A percentile compares a stretch with the other conserved stretches of the same genome.
Conservation (phyloP, 2,888 invertebrate genomes). For the Ditula angustiorana region DNA sequence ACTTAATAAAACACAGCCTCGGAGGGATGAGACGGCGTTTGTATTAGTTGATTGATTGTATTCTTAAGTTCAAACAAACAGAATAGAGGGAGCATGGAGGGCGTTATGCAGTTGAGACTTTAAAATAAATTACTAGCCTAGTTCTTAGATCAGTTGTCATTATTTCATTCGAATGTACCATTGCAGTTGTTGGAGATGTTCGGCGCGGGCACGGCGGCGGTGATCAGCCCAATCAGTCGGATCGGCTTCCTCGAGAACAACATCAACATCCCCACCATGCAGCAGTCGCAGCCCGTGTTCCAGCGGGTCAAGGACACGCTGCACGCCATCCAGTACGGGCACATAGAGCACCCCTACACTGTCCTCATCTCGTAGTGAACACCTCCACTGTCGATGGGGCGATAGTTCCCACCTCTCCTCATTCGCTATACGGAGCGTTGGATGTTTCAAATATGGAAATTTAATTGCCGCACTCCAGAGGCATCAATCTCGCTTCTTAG, state of each 20-base stretch:
- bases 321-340: slow-evolving; percentile 95
- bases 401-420: background rate
- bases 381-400: background rate
- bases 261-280: slow-evolving; percentile 90
- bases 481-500: background rate
- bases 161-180: background rate
- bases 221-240: slow-evolving; percentile 95
- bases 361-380: slow-evolving; percentile 74
- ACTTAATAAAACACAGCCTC: no score
- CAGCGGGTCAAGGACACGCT: slow-evolving; percentile 91
- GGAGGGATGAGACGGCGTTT: no score
- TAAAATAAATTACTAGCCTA: no score
- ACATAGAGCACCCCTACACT: slow-evolving; percentile 93
- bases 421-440: background rate
- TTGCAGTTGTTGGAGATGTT: slow-evolving; percentile 97
- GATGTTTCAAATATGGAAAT: background rate
- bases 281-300: slow-evolving; percentile 89
- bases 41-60: no score
- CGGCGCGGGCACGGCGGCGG: slow-evolving; percentile 98
- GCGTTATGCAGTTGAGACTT: no score
- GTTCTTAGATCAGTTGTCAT: background rate
- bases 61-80: no score
- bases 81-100: no score
- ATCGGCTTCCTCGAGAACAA: slow-evolving; percentile 91
- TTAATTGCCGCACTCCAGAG: background rate